Base-by-base conservation (phyloP, 2,888 invertebrate species). In the Drosophila borealis region DNA sequence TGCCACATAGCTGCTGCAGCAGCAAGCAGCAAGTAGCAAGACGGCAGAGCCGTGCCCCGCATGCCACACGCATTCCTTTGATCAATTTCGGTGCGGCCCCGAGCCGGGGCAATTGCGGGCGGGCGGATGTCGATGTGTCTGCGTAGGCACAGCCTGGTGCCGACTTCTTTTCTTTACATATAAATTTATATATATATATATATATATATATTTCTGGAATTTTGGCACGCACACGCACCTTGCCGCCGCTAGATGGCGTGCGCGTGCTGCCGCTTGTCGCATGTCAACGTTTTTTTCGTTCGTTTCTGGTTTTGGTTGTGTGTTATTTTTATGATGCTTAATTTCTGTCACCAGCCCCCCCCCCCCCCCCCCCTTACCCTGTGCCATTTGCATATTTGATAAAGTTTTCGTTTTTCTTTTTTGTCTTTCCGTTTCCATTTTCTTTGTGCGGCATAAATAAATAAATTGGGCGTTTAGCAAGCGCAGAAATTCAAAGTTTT, bases 361-460 rank as follows among this genome's bases (percentile, higher is more conserved):
- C 17, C 17, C 2, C 2, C 17, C 17, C 17, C 2, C n/a, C n/a
- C n/a, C n/a, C n/a, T n/a, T 39, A 17, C 54, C 34, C 21, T 61
- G 49, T 48, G 67, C 41, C 68, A 81, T 81, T 81, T 81, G 87
- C 84, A 83, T 82, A 87, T 81, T 70, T 80, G 80, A 83, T 83
- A 63, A 70, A 69, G 42, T 74, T 63, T 54, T 33, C n/a, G 42
- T 29, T 39, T 44, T 10, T 25, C 42, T 10, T 21, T 1, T 9
- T 36, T 4, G 39, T 33, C 19, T 25, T 42, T 34, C 14, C 14
- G 33, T 25, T 13, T 37, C 14, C 1, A n/a, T 25, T n/a, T 53
- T 39, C 41, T 36, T 45, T 10, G n/a, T 63, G 14, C 39, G 54
- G 51, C 72, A 75, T 72, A 83, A 78, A 78, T 83, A 78, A 86